Evolutionary conservation across 2,797 vertebrate genomes (phyloP).

Genomic region (Rhinichthys osculus): DNA sequence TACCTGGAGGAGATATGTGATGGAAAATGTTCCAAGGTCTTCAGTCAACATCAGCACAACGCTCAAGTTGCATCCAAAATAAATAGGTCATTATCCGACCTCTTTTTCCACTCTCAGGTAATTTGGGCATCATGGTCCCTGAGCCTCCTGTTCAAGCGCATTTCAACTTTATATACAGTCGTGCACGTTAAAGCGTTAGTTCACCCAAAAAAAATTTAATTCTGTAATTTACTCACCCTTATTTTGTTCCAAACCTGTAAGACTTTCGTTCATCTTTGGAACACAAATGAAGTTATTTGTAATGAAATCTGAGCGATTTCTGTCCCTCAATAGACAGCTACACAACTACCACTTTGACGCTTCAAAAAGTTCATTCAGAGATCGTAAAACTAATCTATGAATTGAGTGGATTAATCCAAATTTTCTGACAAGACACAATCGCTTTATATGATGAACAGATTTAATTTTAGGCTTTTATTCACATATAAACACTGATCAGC

Average conservation of each 20-base stretch:
- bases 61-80: background rate
- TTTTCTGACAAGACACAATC: background rate
- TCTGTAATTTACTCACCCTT: background rate
- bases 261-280: background rate
- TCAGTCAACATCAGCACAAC: conserved; percentile 12
- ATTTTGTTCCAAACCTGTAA: background rate
- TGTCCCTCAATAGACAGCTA: background rate
- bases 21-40: conserved; percentile 3
- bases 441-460: background rate
- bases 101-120: background rate
- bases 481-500: background rate
- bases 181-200: background rate
- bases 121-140: conserved; percentile 1
- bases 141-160: background rate
- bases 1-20: conserved; percentile 5
- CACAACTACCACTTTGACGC: background rate
- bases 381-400: background rate
- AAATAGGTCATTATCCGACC: conserved; percentile 12
- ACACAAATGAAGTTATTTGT: background rate
- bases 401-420: background rate
- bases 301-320: background rate
- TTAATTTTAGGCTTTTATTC: background rate
- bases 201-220: background rate
- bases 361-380: background rate
- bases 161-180: background rate